phyloP scores from a whole-genome alignment of 2,797 vertebrate genomes.

The Galaxias olidus region DNA sequence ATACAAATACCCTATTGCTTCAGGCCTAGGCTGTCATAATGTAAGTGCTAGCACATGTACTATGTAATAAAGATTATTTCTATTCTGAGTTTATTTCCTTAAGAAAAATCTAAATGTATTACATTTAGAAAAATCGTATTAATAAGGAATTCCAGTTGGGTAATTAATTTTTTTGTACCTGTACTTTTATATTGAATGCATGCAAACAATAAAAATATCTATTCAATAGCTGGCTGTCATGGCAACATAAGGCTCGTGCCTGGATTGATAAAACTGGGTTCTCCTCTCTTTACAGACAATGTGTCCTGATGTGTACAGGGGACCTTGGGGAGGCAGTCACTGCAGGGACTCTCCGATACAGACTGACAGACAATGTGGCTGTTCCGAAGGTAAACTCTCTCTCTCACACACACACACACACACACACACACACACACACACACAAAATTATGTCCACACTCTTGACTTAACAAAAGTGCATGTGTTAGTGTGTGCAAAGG shows the following conservation, averaged over 20 bases:
- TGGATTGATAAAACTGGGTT: background rate
- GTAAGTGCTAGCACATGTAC: constrained; percentile 67
- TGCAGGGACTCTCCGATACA: constrained; percentile 96
- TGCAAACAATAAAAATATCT: too few relatives aligned
- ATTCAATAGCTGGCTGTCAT: too few relatives aligned
- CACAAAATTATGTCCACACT: background rate
- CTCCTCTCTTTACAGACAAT: constrained; percentile 79
- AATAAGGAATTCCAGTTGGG: too few relatives aligned
- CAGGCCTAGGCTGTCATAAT: constrained; percentile 80
- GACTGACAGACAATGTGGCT: constrained; percentile 86
- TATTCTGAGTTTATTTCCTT: too few relatives aligned
- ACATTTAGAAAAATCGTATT: too few relatives aligned
- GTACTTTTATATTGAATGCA: too few relatives aligned
- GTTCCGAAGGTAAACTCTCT: constrained; percentile 80
- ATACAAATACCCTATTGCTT: constrained; percentile 81
- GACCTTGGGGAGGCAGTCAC: constrained; percentile 89
- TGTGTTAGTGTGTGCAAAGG: too few relatives aligned
- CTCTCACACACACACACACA: background rate
- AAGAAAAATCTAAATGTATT: too few relatives aligned
- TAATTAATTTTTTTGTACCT: too few relatives aligned
- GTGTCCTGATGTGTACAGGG: constrained; percentile 94
- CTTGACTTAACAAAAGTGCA: too few relatives aligned
- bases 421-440: constrained; percentile 7
- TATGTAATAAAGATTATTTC: too few relatives aligned
- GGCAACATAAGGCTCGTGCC: background rate